These are phyloP conservation scores for Osmerus eperlanus DNA, from an alignment of 2,113 vertebrate species.

Conservation along the genomic window DNA sequence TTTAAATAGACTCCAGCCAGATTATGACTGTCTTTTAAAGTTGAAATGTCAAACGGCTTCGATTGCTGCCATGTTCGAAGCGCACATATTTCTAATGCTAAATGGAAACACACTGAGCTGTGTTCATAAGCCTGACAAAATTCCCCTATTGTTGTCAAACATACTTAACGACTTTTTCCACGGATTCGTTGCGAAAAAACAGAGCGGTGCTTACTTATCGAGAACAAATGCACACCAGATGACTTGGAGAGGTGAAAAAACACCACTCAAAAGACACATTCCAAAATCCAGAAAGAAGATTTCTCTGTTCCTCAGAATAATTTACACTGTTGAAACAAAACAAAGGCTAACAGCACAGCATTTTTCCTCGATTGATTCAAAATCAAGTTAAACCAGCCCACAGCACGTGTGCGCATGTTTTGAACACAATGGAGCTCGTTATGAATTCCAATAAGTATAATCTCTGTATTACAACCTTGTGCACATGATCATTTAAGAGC, in stretches of 20 bases:
- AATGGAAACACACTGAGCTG: slow-evolving; percentile 39
- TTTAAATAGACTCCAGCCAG: slow-evolving; percentile 66
- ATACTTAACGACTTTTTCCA: slow-evolving; percentile 38
- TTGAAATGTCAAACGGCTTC: slow-evolving; percentile 68
- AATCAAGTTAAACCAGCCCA: neutral
- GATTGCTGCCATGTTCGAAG: slow-evolving; percentile 49
- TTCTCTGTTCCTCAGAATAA: too few relatives aligned
- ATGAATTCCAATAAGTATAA: neutral
- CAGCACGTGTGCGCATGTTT: neutral
- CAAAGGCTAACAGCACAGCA: slow-evolving; percentile 35
- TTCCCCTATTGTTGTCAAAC: slow-evolving; percentile 30
- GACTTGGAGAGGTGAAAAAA: slow-evolving; percentile 44
- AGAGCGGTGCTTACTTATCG: slow-evolving; percentile 32
- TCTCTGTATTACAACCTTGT: neutral
- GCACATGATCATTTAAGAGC: neutral
- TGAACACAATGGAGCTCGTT: neutral
- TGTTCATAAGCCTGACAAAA: slow-evolving; percentile 25
- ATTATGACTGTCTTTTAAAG: slow-evolving; percentile 63
- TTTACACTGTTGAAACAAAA: slow-evolving; percentile 33
- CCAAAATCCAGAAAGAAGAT: too few relatives aligned
- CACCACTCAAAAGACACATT: slow-evolving; percentile 17
- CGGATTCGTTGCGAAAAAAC: slow-evolving; percentile 23
- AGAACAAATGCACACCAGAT: slow-evolving; percentile 53
- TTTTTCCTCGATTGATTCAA: neutral
- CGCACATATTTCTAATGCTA: slow-evolving; percentile 31